These are phyloP conservation scores for Acanthisitta chloris DNA, from an alignment of 2,113 vertebrate species.

Conservation along the genomic window DNA sequence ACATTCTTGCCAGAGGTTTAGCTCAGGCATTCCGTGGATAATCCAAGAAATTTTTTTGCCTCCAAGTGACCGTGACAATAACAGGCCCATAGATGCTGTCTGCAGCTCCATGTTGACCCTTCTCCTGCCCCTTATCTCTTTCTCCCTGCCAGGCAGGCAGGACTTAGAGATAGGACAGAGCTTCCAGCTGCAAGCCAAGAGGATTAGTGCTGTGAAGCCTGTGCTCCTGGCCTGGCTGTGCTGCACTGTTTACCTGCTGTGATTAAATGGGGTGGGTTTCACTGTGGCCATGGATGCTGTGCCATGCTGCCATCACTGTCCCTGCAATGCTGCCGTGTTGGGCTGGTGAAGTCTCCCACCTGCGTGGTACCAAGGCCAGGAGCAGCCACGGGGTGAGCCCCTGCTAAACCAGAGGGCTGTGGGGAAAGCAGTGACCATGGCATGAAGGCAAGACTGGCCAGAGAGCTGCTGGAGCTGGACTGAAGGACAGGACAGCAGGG, in stretches of 20 bases:
- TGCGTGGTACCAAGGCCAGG: rapidly evolving
- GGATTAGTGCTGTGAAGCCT: neutral
- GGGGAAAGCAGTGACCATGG: neutral
- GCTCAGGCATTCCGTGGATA: neutral
- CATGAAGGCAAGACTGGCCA: neutral
- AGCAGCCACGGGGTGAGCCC: neutral
- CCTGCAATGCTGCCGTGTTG: rapidly evolving
- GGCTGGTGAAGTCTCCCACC: neutral
- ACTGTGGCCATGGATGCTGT: neutral
- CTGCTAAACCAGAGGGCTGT: neutral
- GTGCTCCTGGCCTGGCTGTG: neutral
- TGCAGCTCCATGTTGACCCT: neutral
- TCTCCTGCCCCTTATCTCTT: neutral
- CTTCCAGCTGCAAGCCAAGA: neutral
- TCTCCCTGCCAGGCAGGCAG: neutral
- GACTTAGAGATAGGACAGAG: neutral
- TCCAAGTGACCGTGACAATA: neutral
- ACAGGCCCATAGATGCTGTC: rapidly evolving
- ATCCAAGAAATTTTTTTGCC: neutral
- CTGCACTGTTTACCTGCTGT: neutral
- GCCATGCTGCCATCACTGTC: neutral
- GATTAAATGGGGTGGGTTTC: neutral
- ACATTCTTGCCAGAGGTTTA: conserved; percentile 47
- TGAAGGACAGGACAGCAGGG: neutral
- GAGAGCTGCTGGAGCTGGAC: neutral